phyloP scores from a whole-genome alignment of 2,797 vertebrate species.

The Sebastes minor region DNA sequence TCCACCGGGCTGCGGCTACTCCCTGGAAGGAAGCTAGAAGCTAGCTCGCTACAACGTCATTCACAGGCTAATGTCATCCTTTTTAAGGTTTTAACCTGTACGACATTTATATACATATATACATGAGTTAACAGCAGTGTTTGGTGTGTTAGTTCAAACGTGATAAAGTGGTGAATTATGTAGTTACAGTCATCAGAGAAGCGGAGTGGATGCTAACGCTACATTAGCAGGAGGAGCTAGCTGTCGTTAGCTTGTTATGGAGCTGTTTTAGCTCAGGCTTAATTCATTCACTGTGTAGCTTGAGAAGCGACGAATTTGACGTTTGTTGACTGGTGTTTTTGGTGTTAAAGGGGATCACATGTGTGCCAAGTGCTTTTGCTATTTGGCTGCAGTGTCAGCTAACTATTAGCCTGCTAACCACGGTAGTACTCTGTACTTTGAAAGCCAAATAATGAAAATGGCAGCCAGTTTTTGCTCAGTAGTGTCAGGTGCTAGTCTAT shows the following conservation, averaged over 20 bases:
- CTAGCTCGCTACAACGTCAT: conserved; percentile 40
- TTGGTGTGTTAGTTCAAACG: background rate
- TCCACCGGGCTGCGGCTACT: conserved; percentile 38
- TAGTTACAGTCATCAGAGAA: background rate
- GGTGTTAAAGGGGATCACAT: background rate
- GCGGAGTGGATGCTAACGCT: conserved; percentile 47
- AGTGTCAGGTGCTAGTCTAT: background rate
- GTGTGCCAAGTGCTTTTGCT: background rate
- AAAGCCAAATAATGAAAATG: conserved; percentile 55
- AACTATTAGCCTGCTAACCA: conserved; percentile 53
- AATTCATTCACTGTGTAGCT: conserved; percentile 56
- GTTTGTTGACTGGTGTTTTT: background rate
- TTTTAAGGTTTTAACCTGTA: background rate
- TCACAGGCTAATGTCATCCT: background rate
- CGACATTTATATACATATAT: no score
- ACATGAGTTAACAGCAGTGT: background rate
- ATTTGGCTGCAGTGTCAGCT: conserved; percentile 39
- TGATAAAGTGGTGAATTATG: background rate
- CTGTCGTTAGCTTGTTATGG: conserved; percentile 49
- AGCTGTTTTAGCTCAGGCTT: conserved; percentile 28
- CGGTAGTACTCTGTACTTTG: conserved; percentile 23
- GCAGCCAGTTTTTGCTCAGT: conserved; percentile 27
- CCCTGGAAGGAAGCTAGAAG: conserved; percentile 43
- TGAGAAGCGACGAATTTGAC: background rate
- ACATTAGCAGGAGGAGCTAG: conserved; percentile 57